Evolutionary conservation across 2,113 vertebrate species (phyloP).

Genomic region (Eonycteris spelaea): DNA sequence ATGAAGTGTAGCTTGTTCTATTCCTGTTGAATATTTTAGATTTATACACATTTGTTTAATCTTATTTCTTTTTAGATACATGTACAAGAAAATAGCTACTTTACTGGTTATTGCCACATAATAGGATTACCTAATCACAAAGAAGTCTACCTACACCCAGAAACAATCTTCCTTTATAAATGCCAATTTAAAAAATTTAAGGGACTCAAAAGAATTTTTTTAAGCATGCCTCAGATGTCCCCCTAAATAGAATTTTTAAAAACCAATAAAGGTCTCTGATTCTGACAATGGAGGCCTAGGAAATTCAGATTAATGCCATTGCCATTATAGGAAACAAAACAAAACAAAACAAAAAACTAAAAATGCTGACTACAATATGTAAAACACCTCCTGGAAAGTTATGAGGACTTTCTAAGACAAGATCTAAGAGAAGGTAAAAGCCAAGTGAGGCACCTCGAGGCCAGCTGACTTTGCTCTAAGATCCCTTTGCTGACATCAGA

Average conservation of each 20-base stretch:
- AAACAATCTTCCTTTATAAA: background rate
- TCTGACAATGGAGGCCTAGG: background rate
- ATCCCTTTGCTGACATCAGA: background rate
- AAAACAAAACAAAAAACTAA: background rate
- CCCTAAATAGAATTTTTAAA: background rate
- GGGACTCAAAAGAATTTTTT: background rate
- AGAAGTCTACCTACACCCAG: background rate
- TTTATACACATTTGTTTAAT: background rate
- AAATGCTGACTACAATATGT: background rate
- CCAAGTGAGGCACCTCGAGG: background rate
- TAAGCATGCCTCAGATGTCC: background rate
- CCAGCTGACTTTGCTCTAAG: background rate
- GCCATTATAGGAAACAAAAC: background rate
- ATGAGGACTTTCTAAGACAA: background rate
- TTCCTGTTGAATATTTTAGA: slow-evolving; percentile 1
- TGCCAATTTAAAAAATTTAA: background rate
- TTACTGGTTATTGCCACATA: background rate
- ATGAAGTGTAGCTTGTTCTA: background rate
- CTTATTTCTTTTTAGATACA: background rate
- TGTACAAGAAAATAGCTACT: background rate
- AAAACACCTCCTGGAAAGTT: background rate
- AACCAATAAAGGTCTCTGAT: background rate
- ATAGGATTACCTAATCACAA: background rate
- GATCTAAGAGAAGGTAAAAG: background rate
- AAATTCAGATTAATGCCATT: background rate